Conservation (phyloP, 2,113 vertebrate species). For the Bos javanicus region DNA sequence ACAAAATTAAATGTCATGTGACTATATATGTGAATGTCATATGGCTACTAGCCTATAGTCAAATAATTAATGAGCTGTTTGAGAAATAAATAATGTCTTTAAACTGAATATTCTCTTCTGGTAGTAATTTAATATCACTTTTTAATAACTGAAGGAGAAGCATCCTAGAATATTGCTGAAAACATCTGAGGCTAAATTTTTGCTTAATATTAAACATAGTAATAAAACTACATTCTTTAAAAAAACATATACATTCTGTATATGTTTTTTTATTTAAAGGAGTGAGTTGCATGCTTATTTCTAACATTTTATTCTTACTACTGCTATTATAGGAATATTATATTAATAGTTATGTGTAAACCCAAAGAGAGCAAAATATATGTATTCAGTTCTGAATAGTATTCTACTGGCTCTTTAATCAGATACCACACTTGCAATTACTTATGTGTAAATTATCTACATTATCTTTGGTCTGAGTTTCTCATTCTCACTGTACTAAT, state of each 20-base stretch:
- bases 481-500: not conserved
- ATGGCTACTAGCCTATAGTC: not conserved
- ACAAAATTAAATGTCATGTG: not conserved
- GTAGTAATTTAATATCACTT: not conserved
- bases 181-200: slow-evolving; percentile 3
- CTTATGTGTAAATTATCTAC: not conserved
- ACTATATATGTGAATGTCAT: not conserved
- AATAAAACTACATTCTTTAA: slow-evolving; percentile 35
- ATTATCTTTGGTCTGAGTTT: not conserved
- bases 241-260: not conserved
- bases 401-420: not conserved
- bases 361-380: not conserved
- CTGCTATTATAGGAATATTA: not conserved
- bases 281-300: not conserved
- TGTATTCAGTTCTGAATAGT: not conserved
- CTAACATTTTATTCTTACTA: not conserved
- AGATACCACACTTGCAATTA: not conserved
- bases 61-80: not conserved
- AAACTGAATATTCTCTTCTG: slow-evolving; percentile 12
- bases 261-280: slow-evolving; percentile 31
- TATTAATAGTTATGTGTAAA: not conserved
- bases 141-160: not conserved
- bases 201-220: not conserved
- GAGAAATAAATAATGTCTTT: slow-evolving; percentile 8
- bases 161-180: not conserved